Evolutionary conservation across 2,888 invertebrate species (phyloP), one percentile per base, ranked within the genome.

Genomic region (Xiphydria camelus): DNA sequence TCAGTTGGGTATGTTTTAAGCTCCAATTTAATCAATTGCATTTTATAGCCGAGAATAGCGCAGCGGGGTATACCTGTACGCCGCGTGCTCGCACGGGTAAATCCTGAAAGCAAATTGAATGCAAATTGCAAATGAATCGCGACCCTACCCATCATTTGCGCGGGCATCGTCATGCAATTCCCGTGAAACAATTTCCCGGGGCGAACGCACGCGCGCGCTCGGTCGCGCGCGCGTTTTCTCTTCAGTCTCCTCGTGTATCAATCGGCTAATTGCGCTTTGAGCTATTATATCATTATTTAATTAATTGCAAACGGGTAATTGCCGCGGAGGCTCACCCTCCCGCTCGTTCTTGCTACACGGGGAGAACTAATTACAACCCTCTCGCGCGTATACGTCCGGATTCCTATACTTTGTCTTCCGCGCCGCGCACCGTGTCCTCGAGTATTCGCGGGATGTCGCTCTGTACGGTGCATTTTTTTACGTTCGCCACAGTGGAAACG

Each of bases 281-380:
- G 53, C 51, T 62, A 64, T 66, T 63, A 66, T 64, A 64, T 66
- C 51, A 64, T 66, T 66, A 65, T 66, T 65, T 65, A 65, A 66
- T 66, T 66, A 65, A 65, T 64, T 51, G 57, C 56, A 44, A 51
- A 47, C 52, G 51, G 45, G 51, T 53, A 54, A 57, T 62, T 57
- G 51, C 51, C 34, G 33, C 41, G 31, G 29, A 44, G 35, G 41
- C 41, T 47, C 53, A 40, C 59, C 61, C 60, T 49, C 36, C 35
- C 45, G 47, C 43, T 55, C 48, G 23, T 42, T 35, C 23, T n/a
- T n/a, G 7, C n/a, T n/a, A 44, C 36, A 23, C 46, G 41, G 41
- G 40, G n/a, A 35, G 23, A 42, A 45, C 38, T 50, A 50, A 50
- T 50, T 47, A 50, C 21, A 29, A 25, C 29, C 17, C n/a, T 18